Base-by-base conservation (phyloP, 2,888 invertebrate genomes). In the Oxyteleia sp. region DNA sequence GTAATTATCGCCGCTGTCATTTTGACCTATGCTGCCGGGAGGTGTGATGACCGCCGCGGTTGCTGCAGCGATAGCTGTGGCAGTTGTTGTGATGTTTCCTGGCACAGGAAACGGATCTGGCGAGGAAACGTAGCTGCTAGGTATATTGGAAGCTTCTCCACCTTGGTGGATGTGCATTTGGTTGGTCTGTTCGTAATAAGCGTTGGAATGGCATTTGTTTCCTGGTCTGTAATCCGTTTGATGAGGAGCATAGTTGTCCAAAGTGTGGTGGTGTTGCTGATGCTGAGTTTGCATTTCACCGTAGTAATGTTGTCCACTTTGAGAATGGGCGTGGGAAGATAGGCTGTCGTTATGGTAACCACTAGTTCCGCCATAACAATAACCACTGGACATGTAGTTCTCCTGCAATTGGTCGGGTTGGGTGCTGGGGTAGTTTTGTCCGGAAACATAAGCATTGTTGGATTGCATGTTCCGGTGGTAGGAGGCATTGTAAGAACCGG, bases 1-100 rank as follows among this genome's bases (percentile, higher is more conserved):
- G 92, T 96, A 96, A 82, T 95, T 95, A 78, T 96, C 96, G 81
- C 94, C 94, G 68, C 89, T 92, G 86, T 96, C 96, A 0, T 94
- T 94, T 85, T 94, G 94, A 5, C 86, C 89, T 32, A 88, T 87
- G 88, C 94, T 95, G 47, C 94, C 94, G 0, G 95, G 95, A 5
- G 95, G 95, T 8, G 95, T 95, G 94, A 95, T 95, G 26, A 95
- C 94, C 1, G 94, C 94, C 0, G 95, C 94, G 11, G 94, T 94
- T 0, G 94, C 94, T 38, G 94, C 93, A 2, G 94, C 92, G 41
- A 93, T 94, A 3, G 94, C 93, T 1, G 93, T 93, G 15, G 93
- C 93, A 7, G 94, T 92, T 4, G 93, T 94, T 0, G 93, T 91
- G 45, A 92, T 92, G n/a, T n/a, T n/a, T 68, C 94, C 93, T 8